Evolutionary conservation across 2,888 invertebrate species (phyloP).

Genomic region (Leptopterna dolabrata): DNA sequence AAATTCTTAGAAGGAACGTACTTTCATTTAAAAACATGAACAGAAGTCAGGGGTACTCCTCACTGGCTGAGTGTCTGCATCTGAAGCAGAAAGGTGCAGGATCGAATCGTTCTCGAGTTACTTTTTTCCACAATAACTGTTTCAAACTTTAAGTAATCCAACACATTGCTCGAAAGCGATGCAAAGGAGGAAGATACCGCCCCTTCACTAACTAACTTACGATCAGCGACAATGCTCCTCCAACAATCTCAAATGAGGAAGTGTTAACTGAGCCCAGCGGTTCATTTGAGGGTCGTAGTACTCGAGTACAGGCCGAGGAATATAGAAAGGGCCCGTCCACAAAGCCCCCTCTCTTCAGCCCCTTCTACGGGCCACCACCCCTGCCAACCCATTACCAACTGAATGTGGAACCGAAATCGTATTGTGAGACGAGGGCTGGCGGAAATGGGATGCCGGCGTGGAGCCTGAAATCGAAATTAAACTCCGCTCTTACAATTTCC

Average conservation of each 20-base stretch:
- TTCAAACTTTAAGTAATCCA: no score
- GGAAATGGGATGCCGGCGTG: background rate
- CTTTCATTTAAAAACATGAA: no score
- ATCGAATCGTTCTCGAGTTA: no score
- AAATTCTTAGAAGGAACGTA: no score
- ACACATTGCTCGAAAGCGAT: no score
- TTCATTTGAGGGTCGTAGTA: conserved; percentile 21
- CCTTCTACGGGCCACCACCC: no score
- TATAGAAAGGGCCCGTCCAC: background rate
- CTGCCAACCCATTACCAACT: no score
- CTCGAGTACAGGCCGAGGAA: background rate
- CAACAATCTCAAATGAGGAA: conserved; percentile 40
- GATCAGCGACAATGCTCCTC: conserved; percentile 18
- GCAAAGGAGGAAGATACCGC: background rate
- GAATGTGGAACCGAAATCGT: background rate
- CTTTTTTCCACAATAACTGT: no score
- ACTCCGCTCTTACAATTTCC: background rate
- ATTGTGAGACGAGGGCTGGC: background rate
- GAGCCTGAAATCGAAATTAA: background rate
- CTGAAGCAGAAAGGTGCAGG: no score
- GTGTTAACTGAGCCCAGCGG: conserved; percentile 43
- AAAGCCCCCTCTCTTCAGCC: background rate
- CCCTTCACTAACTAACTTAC: conserved; percentile 33
- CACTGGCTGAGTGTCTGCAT: no score
- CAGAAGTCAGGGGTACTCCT: no score